These are phyloP conservation scores for Cirrhinus mrigala DNA, from an alignment of 2,797 vertebrate species.

Conservation along the genomic window DNA sequence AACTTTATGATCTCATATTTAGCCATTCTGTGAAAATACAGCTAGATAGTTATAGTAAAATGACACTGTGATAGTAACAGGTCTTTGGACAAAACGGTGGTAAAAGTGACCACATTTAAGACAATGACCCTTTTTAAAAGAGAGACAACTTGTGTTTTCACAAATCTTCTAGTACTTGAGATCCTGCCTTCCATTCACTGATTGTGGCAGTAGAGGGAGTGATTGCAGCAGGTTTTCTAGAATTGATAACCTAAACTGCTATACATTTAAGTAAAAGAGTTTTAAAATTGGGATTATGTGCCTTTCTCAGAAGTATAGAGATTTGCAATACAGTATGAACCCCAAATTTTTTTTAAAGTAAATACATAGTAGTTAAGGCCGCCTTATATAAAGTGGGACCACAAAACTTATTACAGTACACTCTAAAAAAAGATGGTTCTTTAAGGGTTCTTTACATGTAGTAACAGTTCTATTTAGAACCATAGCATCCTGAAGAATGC, in stretches of 20 bases:
- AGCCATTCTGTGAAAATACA: not conserved
- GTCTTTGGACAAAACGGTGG: not conserved
- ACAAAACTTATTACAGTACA: too few species aligned
- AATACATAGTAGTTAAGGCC: too few species aligned
- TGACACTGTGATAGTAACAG: not conserved
- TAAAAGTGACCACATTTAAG: not conserved
- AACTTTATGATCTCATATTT: not conserved
- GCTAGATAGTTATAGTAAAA: not conserved
- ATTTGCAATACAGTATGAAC: not conserved
- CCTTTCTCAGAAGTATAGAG: not conserved
- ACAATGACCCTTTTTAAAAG: not conserved
- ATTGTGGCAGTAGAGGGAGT: not conserved
- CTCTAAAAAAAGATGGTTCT: too few species aligned
- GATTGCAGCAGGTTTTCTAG: not conserved
- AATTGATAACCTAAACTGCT: not conserved
- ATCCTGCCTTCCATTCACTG: not conserved
- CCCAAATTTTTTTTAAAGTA: too few species aligned
- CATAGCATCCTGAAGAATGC: too few species aligned
- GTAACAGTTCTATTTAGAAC: too few species aligned
- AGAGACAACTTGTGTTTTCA: not conserved
- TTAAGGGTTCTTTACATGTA: too few species aligned
- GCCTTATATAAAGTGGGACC: too few species aligned
- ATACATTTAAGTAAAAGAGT: not conserved
- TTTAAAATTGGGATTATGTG: not conserved
- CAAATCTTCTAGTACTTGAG: not conserved